Conservation (phyloP, 2,113 vertebrate genomes). For the Cepphus grylle region DNA sequence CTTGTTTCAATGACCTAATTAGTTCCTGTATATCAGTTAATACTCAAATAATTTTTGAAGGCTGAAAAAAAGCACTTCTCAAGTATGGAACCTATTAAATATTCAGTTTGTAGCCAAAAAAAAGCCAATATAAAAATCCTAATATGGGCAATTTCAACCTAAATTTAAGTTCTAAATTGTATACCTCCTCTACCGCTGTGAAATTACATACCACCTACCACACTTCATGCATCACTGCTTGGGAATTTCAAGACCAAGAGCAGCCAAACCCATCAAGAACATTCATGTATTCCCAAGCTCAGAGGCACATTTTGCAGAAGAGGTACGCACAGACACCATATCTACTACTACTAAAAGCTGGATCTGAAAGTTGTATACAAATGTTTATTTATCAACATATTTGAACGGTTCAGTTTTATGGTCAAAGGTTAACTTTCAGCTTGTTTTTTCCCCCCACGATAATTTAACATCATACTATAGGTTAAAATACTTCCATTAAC, state of each 20-base stretch:
- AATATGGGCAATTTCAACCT: constrained; percentile 36
- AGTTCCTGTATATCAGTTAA: background rate
- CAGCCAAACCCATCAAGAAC: background rate
- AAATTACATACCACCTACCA: constrained; percentile 35
- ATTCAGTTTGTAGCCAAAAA: background rate
- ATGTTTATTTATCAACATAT: background rate
- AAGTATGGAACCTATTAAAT: constrained; percentile 37
- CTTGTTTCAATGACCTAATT: background rate
- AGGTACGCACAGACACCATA: background rate
- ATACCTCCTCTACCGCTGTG: constrained; percentile 18
- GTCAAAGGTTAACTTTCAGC: background rate
- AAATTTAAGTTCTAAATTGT: background rate
- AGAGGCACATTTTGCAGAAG: background rate
- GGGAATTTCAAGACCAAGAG: constrained; percentile 10
- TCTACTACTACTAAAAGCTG: background rate
- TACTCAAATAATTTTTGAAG: background rate
- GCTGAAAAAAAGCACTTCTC: background rate
- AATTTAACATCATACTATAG: background rate
- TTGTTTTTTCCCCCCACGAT: background rate
- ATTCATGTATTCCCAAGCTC: background rate
- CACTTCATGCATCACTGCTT: background rate
- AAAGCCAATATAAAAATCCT: background rate
- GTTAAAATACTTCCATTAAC: background rate
- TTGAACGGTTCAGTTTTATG: background rate
- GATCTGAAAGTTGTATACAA: background rate